Percentiles rank a stretch among this genome's conserved stretches.
Evolutionary conservation across 2,113 vertebrate species (phyloP).

Genomic region (Passer domesticus): DNA sequence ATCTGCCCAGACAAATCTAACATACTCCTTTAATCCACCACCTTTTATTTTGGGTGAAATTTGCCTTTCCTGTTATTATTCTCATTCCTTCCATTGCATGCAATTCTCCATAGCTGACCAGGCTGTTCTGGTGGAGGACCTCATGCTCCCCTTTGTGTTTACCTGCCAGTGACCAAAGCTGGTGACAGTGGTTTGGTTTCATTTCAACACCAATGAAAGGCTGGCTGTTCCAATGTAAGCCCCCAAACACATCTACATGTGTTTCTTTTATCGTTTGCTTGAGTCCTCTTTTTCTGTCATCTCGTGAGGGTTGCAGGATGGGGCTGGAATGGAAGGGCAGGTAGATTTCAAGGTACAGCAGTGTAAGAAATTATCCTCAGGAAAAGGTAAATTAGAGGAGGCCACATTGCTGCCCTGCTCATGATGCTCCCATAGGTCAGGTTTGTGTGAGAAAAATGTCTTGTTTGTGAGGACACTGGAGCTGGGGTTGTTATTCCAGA

Average conservation of each 20-base stretch:
- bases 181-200: neutral
- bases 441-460: neutral
- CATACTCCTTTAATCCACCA: neutral
- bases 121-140: neutral
- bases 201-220: neutral
- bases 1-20: neutral
- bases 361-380: neutral
- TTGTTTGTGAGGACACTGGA: neutral
- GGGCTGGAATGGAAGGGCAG: neutral
- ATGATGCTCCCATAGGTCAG: neutral
- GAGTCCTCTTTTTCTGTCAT: neutral
- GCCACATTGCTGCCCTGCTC: neutral
- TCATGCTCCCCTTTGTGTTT: neutral
- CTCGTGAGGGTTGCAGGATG: rapidly evolving
- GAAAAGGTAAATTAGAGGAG: neutral
- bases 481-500: neutral
- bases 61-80: neutral
- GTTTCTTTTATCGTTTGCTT: neutral
- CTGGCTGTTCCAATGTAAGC: neutral
- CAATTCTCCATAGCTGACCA: neutral
- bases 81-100: neutral
- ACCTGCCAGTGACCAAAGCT: neutral
- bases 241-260: rapidly evolving
- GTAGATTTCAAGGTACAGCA: neutral
- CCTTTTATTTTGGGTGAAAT: neutral